These are phyloP conservation scores for Danio choprae DNA, from an alignment of 2,797 vertebrate genomes.

Conservation along the genomic window DNA sequence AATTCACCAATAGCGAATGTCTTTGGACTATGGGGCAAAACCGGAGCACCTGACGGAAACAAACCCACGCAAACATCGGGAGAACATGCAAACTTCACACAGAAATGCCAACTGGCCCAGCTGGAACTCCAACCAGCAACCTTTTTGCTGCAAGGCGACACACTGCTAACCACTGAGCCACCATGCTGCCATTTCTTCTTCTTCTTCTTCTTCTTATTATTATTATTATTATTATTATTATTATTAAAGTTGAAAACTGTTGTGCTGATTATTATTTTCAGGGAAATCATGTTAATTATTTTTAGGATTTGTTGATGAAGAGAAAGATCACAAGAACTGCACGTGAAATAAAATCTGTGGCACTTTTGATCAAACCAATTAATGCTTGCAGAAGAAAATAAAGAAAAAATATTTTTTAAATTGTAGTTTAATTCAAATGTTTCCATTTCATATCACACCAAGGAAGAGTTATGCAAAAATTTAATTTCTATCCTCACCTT, in stretches of 20 bases:
- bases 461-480: neutral
- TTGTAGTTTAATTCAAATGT: neutral
- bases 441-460: neutral
- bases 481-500: neutral
- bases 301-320: too few species aligned
- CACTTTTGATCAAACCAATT: neutral
- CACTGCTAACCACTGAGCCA: too few species aligned
- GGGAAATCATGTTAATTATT: neutral
- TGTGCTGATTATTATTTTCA: neutral
- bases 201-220: too few species aligned
- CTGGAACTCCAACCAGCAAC: too few species aligned
- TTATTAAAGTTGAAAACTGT: neutral
- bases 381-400: neutral
- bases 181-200: too few species aligned
- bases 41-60: too few species aligned
- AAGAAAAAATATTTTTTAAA: neutral
- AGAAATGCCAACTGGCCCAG: too few species aligned
- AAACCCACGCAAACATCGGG: too few species aligned
- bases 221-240: neutral
- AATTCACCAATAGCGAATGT: too few species aligned
- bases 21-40: too few species aligned
- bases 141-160: too few species aligned
- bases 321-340: neutral
- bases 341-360: neutral
- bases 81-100: too few species aligned